Evolutionary conservation across 2,888 invertebrate genomes (phyloP).

Genomic region (Thysanoteuthis rhombus): DNA sequence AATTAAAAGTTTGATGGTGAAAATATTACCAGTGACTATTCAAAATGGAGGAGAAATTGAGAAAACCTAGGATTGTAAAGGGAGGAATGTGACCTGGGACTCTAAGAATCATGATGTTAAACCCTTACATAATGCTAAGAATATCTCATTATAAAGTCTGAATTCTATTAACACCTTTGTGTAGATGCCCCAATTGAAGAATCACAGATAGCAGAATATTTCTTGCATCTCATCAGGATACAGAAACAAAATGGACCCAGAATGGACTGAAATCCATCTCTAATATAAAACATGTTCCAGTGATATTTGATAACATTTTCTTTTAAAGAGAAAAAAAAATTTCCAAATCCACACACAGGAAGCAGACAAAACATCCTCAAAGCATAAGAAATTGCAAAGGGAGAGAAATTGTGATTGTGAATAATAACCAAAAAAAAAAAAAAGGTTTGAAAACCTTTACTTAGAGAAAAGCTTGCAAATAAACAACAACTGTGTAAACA

Average conservation of each 20-base stretch:
- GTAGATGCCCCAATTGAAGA: not conserved
- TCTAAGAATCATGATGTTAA: no score
- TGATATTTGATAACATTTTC: not conserved
- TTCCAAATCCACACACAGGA: not conserved
- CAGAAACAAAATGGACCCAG: not conserved
- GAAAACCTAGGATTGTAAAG: no score
- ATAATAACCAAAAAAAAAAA: not conserved
- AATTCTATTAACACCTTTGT: not conserved
- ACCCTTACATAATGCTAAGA: not conserved
- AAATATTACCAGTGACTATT: no score
- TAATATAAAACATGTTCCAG: not conserved
- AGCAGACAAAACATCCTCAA: not conserved
- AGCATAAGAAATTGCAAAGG: not conserved
- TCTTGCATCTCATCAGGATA: not conserved
- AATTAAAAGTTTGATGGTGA: no score
- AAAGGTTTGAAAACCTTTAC: conserved; percentile 12
- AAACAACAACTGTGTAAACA: not conserved
- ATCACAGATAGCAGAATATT: not conserved
- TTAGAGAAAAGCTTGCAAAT: not conserved
- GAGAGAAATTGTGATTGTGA: not conserved
- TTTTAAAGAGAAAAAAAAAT: not conserved
- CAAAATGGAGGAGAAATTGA: no score
- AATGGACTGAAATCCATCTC: not conserved
- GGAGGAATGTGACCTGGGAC: no score
- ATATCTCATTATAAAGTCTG: not conserved